Conservation (phyloP, 2,888 invertebrate species). For the Byasa hedistus region DNA sequence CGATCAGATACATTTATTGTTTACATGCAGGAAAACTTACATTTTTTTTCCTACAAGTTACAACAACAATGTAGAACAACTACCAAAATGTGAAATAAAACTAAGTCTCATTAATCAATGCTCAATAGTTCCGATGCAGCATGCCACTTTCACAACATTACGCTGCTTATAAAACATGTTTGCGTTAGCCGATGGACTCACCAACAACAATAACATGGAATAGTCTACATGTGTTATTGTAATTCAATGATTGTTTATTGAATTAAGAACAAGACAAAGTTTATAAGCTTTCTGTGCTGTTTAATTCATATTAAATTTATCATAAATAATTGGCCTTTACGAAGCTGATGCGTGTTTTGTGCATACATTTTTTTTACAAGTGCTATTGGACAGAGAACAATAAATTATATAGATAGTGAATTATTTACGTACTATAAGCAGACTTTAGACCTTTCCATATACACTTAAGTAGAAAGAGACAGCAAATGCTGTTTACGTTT, state of each 20-base stretch:
- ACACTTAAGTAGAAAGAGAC: neutral
- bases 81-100: neutral
- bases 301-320: constrained; percentile 6
- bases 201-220: constrained; percentile 18
- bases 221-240: constrained; percentile 21
- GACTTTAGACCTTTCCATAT: neutral
- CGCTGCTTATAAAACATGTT: constrained; percentile 22
- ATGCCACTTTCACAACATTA: constrained; percentile 17
- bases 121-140: constrained; percentile 1
- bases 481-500: neutral
- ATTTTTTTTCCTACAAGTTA: neutral
- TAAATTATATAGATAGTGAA: neutral
- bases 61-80: neutral
- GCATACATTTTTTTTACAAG: neutral
- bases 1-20: neutral
- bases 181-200: neutral
- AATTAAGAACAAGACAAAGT: constrained; percentile 29
- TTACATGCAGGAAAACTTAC: constrained; percentile 7
- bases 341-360: neutral
- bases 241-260: constrained; percentile 29
- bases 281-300: constrained; percentile 20
- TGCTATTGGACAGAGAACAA: no score
- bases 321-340: neutral
- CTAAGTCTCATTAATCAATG: neutral
- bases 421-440: neutral